Evolutionary conservation across 2,888 invertebrate species (phyloP).

Genomic region (Callosobruchus maculatus): DNA sequence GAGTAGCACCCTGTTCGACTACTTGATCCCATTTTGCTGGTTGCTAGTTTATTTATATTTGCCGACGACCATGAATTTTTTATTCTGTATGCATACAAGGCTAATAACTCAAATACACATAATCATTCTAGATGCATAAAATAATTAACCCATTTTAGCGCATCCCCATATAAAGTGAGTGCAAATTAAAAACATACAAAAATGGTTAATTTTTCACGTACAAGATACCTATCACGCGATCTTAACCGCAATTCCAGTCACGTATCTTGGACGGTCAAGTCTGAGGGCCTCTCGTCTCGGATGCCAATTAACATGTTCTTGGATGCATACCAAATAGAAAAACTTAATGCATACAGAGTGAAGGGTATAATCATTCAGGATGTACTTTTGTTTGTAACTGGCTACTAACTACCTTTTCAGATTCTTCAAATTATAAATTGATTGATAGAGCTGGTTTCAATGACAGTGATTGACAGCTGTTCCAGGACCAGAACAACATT

Average conservation of each 20-base stretch:
- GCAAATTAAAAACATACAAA: neutral
- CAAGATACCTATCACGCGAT: neutral
- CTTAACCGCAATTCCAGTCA: neutral
- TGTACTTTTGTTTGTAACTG: no score
- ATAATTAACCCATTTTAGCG: neutral
- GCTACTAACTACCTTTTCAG: no score
- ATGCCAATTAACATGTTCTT: neutral
- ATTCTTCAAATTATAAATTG: no score
- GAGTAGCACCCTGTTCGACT: no score
- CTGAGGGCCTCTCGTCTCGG: neutral
- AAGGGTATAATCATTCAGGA: no score
- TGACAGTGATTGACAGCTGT: no score
- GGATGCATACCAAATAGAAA: neutral
- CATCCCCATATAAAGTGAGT: neutral
- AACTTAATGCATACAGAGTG: neutral
- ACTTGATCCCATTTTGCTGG: no score
- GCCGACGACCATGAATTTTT: neutral
- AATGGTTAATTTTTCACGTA: neutral
- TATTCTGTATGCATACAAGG: neutral
- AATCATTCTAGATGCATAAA: neutral
- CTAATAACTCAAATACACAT: neutral
- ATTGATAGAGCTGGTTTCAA: no score
- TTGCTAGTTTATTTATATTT: no score
- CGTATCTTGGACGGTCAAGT: neutral
- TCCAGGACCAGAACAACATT: no score